A percentile compares a stretch with the other conserved stretches of the same genome.
Evolutionary conservation across 2,113 vertebrate species (phyloP).

Genomic region (Sorex araneus): DNA sequence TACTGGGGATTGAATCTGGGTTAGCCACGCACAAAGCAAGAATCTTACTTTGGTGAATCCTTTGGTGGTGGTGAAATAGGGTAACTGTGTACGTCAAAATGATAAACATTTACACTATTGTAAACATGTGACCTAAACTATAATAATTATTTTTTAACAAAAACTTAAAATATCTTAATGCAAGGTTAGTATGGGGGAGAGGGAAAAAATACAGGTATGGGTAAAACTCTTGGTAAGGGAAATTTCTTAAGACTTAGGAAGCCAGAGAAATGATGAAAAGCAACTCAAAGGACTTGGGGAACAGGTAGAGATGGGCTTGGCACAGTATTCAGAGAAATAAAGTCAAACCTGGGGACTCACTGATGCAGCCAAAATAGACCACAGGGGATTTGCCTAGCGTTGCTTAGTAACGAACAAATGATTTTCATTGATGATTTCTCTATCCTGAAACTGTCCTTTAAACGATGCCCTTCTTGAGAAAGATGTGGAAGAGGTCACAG

Average conservation of each 20-base stretch:
- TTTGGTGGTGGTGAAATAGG: too few relatives aligned
- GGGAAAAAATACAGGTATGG: not conserved
- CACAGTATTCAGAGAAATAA: not conserved
- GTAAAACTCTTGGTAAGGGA: slow-evolving; percentile 19
- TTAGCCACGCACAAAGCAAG: too few relatives aligned
- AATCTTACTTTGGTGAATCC: too few relatives aligned
- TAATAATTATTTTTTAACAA: too few relatives aligned
- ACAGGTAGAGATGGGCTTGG: not conserved
- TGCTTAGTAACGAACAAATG: not conserved
- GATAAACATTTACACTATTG: too few relatives aligned
- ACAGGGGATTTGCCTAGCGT: not conserved
- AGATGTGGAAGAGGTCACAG: not conserved
- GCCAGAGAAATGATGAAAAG: not conserved
- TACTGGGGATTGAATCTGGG: too few relatives aligned
- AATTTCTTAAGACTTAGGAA: slow-evolving; percentile 7
- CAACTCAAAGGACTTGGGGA: not conserved
- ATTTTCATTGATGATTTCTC: not conserved
- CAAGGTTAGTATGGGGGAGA: too few relatives aligned
- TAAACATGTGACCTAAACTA: too few relatives aligned
- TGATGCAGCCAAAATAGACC: too few relatives aligned
- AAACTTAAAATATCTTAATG: too few relatives aligned
- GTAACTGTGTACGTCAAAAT: too few relatives aligned
- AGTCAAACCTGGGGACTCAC: not conserved
- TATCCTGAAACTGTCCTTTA: not conserved
- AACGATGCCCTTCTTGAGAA: not conserved